Percentiles rank a stretch among this genome's conserved stretches.
These are phyloP conservation scores for Microctonus brassicae DNA, from an alignment of 2,888 invertebrate species.

Conservation along the genomic window DNA sequence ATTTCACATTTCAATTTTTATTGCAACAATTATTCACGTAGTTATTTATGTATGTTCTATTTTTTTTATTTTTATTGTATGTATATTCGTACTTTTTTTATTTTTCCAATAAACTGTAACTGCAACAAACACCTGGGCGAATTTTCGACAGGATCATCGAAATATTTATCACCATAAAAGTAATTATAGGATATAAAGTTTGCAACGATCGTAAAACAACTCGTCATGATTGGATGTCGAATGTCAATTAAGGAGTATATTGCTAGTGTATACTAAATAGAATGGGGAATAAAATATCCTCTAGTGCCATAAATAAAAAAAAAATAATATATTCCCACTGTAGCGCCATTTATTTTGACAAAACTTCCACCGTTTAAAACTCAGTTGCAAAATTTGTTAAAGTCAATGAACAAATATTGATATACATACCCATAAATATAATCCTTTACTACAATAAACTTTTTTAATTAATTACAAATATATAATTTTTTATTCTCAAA, in stretches of 20 bases:
- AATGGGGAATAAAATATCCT: not conserved
- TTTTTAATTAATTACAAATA: no score
- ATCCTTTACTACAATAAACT: no score
- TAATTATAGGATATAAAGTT: not conserved
- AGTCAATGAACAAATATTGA: no score
- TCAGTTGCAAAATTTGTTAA: no score
- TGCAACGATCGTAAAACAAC: not conserved
- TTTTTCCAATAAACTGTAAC: not conserved
- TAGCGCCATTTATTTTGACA: no score
- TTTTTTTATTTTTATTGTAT: no score
- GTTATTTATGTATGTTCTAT: no score
- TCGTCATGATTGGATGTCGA: not conserved
- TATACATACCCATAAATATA: no score
- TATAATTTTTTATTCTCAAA: no score
- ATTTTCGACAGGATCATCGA: not conserved
- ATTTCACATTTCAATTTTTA: not conserved
- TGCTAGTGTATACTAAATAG: not conserved
- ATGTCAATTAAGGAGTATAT: conserved; percentile 6
- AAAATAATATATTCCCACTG: not conserved
- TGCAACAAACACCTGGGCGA: not conserved
- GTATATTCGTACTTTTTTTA: not conserved
- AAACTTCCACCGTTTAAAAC: no score
- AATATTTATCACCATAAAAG: not conserved
- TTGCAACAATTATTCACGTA: not conserved
- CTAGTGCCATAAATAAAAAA: not conserved